Evolutionary conservation across 2,797 vertebrate genomes (phyloP), one percentile per base, ranked within the genome.

Genomic region (Eulemur rubriventer): DNA sequence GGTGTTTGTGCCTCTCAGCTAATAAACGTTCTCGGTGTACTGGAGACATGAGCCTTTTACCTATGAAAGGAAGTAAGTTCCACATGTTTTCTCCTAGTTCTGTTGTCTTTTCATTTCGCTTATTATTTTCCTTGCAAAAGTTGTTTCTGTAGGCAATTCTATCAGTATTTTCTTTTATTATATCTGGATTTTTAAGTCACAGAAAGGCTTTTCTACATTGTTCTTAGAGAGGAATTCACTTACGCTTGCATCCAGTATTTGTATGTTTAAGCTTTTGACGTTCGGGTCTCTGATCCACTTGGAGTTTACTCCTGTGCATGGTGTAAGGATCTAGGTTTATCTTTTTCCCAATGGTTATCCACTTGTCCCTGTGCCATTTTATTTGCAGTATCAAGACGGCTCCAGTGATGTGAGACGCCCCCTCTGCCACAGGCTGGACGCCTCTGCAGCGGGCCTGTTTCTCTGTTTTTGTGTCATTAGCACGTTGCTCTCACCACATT

Each of bases 181-280:
- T 1, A 8, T 8, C 65, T 26, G 26, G 24, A 13, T 28, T 6
- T 46, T 41, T 4, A 7, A 9, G n/a, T 16, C n/a, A 2, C 22
- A 22, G 52, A 65, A 57, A 48, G 65, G 78, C 13, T 4, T 4
- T 4, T 17, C 17, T 38, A 7, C 10, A 0, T 17, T 7, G 26
- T 22, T 18, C 22, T 80, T 3, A 2, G 0, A 28, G 33, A n/a
- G 16, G 41, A n/a, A 16, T 4, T 20, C 16, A 2, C 72, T 43
- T 0, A 2, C 0, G 18, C 2, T 24, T 10, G 33, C 50, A 11
- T 24, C 73, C 1, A 28, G 33, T 1, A 0, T 69, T 26, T 30
- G 46, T 41, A 0, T 1, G 8, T 26, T 7, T 0, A 41, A 22
- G 26, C 20, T 30, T 33, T 3, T 0, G 8, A 3, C 1, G 0